Base-by-base conservation (phyloP, 2,888 invertebrate species). In the Endomychus coccineus region DNA sequence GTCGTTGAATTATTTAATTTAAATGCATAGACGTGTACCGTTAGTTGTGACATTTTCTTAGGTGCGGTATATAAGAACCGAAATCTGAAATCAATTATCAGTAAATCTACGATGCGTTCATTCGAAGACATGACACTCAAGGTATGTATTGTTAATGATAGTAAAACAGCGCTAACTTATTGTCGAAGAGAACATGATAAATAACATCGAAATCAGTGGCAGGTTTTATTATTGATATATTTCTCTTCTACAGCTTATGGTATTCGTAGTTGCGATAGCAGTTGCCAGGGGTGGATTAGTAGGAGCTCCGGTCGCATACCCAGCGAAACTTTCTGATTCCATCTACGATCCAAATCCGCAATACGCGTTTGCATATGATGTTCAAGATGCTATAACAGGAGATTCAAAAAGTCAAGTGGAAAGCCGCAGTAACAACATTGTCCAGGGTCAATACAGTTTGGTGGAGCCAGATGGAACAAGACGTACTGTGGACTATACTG, bases 281-380 rank as follows among this genome's bases (percentile, higher is more conserved):
- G 42, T 54, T 15, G 55, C 50, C 25, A 49, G 42, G 29, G 51
- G 49, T 16, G 52, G 50, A 22, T 34, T 49, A 7, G 42, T 46
- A 13, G 55, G 51, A n/a, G 48, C 52, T 2, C 45, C 45, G 11
- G 46, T 45, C 12, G 61, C 25, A 45, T 58, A 33, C 56, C 34
- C 34, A 15, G 46, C 30, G 27, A 44, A 52, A 30, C 43, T 56
- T 2, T 49, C 55, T 2, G 42, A 49, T 27, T 55, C 51, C 13
- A 56, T 56, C 16, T 59, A 53, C 51, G 76, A 76, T 50, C 74
- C 75, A 2, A 72, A 75, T 54, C 79, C 79, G 4, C 77, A 78
- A 59, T 80, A 80, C 55, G 75, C 76, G 16, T 80, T 75, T 61
- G 77, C 78, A 22, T 80, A 80, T 56, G 78, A 78, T 49, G 77